A percentile compares a stretch with the other conserved stretches of the same genome.
phyloP scores from a whole-genome alignment of 2,797 vertebrate species.

The Urosaurus nigricauda region DNA sequence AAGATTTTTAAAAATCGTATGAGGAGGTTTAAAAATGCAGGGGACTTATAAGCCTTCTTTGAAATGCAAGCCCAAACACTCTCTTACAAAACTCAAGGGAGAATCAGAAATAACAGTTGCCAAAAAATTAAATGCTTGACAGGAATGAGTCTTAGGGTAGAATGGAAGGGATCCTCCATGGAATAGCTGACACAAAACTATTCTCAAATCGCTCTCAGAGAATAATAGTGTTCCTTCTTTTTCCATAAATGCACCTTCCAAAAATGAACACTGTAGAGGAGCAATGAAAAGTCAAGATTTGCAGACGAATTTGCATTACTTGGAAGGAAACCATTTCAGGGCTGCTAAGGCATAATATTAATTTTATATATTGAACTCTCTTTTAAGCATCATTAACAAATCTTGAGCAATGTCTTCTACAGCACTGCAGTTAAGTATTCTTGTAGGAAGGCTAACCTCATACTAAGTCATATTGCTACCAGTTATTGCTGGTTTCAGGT shows the following conservation, averaged over 20 bases:
- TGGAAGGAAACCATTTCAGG: constrained; percentile 16
- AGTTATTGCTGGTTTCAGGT: too few species aligned
- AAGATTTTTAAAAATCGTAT: neutral
- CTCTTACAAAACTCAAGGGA: neutral
- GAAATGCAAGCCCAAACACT: neutral
- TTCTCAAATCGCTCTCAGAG: neutral
- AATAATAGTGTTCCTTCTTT: neutral
- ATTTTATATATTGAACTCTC: neutral
- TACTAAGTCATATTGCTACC: too few species aligned
- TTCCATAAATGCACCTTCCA: constrained; percentile 5
- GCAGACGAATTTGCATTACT: constrained; percentile 25
- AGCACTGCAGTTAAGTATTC: too few species aligned
- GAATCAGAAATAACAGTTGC: neutral
- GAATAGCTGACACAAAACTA: neutral
- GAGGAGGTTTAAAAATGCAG: neutral
- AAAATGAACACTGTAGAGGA: neutral
- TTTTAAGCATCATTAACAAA: too few species aligned
- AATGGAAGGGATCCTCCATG: neutral
- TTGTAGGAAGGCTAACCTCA: too few species aligned
- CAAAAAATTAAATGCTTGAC: neutral
- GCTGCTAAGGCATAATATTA: constrained; percentile 5
- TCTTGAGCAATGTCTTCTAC: too few species aligned
- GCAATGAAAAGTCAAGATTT: neutral
- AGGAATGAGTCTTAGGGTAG: neutral
- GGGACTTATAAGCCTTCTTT: neutral